phyloP scores from a whole-genome alignment of 2,888 invertebrate genomes.

The Palloptera scutellata region DNA sequence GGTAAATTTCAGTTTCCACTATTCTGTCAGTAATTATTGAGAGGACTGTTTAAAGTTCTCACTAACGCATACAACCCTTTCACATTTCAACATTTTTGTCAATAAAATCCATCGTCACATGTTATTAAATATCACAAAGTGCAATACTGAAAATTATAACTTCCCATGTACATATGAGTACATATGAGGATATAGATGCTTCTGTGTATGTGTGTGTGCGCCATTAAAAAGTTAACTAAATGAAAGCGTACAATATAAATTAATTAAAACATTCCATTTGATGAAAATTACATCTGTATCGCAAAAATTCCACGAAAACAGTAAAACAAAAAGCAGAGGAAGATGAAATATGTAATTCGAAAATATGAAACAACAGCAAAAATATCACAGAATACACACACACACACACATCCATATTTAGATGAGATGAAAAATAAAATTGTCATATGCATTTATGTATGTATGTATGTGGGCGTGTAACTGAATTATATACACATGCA shows the following conservation, averaged over 20 bases:
- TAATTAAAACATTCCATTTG: conserved; percentile 50
- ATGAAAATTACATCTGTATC: conserved; percentile 41
- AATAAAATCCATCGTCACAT: too few relatives aligned
- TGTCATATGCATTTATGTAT: conserved; percentile 9
- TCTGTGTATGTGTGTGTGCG: too few relatives aligned
- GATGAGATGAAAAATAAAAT: conserved; percentile 16
- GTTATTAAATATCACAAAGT: too few relatives aligned
- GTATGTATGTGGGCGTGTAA: not conserved
- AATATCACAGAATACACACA: not conserved
- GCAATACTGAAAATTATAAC: too few relatives aligned
- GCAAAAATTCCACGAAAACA: conserved; percentile 31
- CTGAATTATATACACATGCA: not conserved
- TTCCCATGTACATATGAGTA: too few relatives aligned
- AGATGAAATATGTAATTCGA: not conserved
- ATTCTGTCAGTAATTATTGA: too few relatives aligned
- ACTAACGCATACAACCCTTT: too few relatives aligned
- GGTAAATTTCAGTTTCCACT: too few relatives aligned
- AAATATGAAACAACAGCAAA: not conserved
- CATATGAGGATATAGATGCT: too few relatives aligned
- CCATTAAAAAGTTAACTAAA: conserved; percentile 36
- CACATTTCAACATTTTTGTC: too few relatives aligned
- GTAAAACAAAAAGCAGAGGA: conserved; percentile 18
- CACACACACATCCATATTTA: not conserved
- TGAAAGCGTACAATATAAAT: conserved; percentile 47
- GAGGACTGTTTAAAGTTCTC: too few relatives aligned